Conservation (phyloP, 2,888 invertebrate genomes). For the Schizaphis graminum region DNA sequence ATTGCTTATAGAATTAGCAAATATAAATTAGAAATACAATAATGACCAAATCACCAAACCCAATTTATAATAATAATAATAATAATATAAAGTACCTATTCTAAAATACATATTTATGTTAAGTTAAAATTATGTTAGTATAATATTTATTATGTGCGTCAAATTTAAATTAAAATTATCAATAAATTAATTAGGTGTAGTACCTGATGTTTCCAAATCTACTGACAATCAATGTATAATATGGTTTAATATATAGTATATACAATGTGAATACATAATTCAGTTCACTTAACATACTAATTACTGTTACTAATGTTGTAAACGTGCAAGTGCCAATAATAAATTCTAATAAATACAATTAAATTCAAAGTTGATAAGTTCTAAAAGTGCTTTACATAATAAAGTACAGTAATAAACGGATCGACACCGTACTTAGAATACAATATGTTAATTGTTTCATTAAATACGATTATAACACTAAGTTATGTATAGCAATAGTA, state of each 20-base stretch:
- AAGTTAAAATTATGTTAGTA: not conserved
- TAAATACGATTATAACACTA: not conserved
- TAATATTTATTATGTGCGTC: not conserved
- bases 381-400: not conserved
- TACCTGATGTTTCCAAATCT: not conserved
- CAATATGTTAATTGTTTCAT: not conserved
- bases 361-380: not conserved
- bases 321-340: not conserved
- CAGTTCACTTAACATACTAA: not conserved
- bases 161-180: not conserved
- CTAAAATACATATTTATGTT: not conserved
- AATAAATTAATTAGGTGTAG: not conserved
- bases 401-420: not conserved
- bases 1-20: too few species aligned
- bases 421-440: not conserved
- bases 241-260: too few species aligned
- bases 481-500: not conserved
- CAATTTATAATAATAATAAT: not conserved
- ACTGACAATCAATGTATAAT: not conserved
- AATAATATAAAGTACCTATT: not conserved
- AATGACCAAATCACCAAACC: too few species aligned
- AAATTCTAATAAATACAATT: not conserved
- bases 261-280: not conserved
- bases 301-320: not conserved
- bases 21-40: too few species aligned